A percentile compares a stretch with the other conserved stretches of the same genome.
These are phyloP conservation scores for Dasyurus viverrinus DNA, from an alignment of 2,113 vertebrate species.

Conservation along the genomic window DNA sequence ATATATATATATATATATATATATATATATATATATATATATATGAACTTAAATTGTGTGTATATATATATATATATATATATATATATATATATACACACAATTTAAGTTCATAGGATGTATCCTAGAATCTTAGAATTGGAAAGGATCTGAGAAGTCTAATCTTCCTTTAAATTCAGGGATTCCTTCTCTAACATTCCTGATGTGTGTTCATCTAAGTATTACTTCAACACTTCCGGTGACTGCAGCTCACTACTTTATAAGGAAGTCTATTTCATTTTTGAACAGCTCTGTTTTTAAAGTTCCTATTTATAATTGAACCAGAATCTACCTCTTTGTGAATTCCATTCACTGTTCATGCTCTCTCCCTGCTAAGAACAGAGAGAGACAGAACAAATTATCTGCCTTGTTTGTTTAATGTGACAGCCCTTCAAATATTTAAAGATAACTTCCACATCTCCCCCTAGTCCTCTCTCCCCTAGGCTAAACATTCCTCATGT, in stretches of 20 bases:
- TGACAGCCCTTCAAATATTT: neutral
- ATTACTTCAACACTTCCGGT: neutral
- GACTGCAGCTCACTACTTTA: neutral
- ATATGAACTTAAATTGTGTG: too few relatives aligned
- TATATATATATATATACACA: neutral
- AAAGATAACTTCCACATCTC: neutral
- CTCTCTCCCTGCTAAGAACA: neutral
- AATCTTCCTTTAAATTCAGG: neutral
- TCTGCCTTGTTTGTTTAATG: neutral
- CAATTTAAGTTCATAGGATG: neutral
- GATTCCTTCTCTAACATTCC: neutral
- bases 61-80: too few relatives aligned
- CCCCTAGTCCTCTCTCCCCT: neutral
- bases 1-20: too few relatives aligned
- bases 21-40: too few relatives aligned
- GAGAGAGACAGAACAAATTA: neutral
- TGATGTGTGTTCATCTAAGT: neutral
- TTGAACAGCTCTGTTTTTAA: neutral
- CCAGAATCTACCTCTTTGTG: neutral
- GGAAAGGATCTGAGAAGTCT: neutral
- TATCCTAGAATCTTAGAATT: neutral
- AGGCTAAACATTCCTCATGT: neutral
- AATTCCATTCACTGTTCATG: neutral
- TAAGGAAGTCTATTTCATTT: neutral
- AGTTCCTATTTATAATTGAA: neutral